phyloP scores from a whole-genome alignment of 2,797 vertebrate genomes.

The Sandelia bainsii region DNA sequence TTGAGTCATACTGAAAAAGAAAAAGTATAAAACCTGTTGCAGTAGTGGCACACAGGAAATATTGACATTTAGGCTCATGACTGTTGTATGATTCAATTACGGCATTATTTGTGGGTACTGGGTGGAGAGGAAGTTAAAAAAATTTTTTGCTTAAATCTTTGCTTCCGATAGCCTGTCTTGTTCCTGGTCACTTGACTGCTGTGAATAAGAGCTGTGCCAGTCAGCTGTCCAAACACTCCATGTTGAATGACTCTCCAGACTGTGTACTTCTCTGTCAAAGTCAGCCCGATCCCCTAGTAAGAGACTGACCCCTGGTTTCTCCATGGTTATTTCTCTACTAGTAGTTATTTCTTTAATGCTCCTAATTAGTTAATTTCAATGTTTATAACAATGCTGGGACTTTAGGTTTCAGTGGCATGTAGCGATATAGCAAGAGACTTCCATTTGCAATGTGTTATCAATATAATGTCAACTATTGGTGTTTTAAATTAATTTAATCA shows the following conservation, averaged over 20 bases:
- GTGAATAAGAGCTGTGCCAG: slow-evolving; percentile 63
- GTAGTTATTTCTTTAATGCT: slow-evolving; percentile 1
- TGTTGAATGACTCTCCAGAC: slow-evolving; percentile 68
- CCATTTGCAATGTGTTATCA: neutral
- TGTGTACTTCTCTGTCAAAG: slow-evolving; percentile 70
- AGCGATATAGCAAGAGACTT: neutral
- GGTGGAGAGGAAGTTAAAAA: slow-evolving; percentile 11
- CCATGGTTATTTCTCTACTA: slow-evolving; percentile 18
- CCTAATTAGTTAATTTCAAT: neutral
- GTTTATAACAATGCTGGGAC: neutral
- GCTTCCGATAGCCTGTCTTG: slow-evolving; percentile 45
- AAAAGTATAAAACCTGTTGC: slow-evolving; percentile 4
- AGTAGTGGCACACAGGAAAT: neutral
- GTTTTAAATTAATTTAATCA: neutral
- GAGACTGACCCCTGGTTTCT: slow-evolving; percentile 44
- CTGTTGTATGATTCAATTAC: neutral
- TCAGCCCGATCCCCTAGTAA: slow-evolving; percentile 39
- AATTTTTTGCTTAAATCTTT: slow-evolving; percentile 13
- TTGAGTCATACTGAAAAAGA: slow-evolving; percentile 35
- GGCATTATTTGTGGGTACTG: neutral
- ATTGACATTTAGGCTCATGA: slow-evolving; percentile 2
- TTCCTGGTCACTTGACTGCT: slow-evolving; percentile 67
- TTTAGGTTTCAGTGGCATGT: neutral
- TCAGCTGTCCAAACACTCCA: slow-evolving; percentile 82
- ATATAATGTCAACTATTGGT: neutral